A percentile compares a stretch with the other conserved stretches of the same genome.
These are phyloP conservation scores for Ephydatia muelleri DNA, from an alignment of 37 sponge, comb jelly and placozoan genomes.

Conservation along the genomic window DNA sequence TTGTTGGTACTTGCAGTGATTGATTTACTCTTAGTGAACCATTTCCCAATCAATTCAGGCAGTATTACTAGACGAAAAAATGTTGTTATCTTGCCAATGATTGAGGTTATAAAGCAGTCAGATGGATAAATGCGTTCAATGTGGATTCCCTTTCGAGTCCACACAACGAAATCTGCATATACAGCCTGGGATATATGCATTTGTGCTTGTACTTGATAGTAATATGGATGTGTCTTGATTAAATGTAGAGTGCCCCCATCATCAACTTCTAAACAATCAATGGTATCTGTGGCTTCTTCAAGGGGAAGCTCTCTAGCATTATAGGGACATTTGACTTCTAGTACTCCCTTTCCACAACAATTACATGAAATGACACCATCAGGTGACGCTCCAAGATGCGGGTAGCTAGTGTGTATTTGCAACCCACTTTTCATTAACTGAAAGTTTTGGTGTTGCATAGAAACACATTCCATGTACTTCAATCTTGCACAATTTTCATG, in stretches of 20 bases:
- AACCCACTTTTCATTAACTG: conserved; percentile 34
- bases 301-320: conserved; percentile 26
- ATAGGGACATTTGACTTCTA: conserved; percentile 58
- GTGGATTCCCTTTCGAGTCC: conserved; percentile 23
- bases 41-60: conserved; percentile 52
- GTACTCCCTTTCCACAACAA: conserved; percentile 49
- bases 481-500: no score
- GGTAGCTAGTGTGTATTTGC: conserved; percentile 23
- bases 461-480: no score
- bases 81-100: no score
- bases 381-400: conserved; percentile 45
- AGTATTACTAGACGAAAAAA: conserved; percentile 12
- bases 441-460: conserved; percentile 28
- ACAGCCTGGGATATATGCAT: conserved; percentile 39
- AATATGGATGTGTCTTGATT: conserved; percentile 46
- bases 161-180: conserved; percentile 57
- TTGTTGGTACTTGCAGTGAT: no score
- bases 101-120: no score
- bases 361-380: conserved; percentile 42
- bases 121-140: conserved; percentile 38
- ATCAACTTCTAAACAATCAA: conserved; percentile 32
- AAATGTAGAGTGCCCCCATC: conserved; percentile 20
- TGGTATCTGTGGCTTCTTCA: conserved; percentile 22
- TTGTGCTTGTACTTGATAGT: conserved; percentile 72
- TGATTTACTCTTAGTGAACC: conserved; percentile 20